Conservation (phyloP, 30 jellyfish, hydroid and myxozoan species). For the Aurelia sp. region DNA sequence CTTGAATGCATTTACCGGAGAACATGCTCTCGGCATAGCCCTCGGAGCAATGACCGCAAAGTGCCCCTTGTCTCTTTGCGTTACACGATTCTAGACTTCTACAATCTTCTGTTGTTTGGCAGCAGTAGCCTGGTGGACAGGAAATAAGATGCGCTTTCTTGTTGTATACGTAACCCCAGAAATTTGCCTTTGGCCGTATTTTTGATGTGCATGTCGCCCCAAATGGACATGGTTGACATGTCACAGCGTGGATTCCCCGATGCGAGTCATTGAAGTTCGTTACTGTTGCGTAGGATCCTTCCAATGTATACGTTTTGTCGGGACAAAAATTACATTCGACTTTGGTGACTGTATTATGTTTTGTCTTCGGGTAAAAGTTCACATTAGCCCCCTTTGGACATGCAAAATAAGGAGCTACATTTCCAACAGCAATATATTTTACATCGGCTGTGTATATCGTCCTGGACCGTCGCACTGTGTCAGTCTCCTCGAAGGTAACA, state of each 20-base stretch:
- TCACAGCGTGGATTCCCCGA: background rate
- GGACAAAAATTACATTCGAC: background rate
- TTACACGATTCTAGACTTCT: background rate
- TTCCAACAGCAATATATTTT: background rate
- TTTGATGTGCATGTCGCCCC: slow-evolving; percentile 12
- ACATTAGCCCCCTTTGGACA: background rate
- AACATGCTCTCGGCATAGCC: slow-evolving; percentile 24
- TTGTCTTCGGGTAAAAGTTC: background rate
- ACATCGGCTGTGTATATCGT: background rate
- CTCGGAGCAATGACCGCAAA: slow-evolving; percentile 19
- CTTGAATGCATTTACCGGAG: background rate
- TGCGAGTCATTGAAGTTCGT: background rate
- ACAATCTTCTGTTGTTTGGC: background rate
- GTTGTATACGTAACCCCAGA: slow-evolving; percentile 29
- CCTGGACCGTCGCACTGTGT: background rate
- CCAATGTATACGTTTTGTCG: background rate
- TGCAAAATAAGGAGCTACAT: background rate
- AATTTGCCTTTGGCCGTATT: slow-evolving; percentile 6
- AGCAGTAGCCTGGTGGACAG: slow-evolving; percentile 39
- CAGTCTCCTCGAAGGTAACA: background rate
- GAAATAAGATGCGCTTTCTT: background rate
- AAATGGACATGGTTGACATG: slow-evolving; percentile 18
- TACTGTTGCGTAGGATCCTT: background rate
- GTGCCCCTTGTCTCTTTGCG: slow-evolving; percentile 5
- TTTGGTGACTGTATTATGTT: background rate